Percentiles rank a stretch among this genome's conserved stretches.
Conservation (phyloP, 1,140 invertebrate genomes). For the Leptinotarsa defecta region DNA sequence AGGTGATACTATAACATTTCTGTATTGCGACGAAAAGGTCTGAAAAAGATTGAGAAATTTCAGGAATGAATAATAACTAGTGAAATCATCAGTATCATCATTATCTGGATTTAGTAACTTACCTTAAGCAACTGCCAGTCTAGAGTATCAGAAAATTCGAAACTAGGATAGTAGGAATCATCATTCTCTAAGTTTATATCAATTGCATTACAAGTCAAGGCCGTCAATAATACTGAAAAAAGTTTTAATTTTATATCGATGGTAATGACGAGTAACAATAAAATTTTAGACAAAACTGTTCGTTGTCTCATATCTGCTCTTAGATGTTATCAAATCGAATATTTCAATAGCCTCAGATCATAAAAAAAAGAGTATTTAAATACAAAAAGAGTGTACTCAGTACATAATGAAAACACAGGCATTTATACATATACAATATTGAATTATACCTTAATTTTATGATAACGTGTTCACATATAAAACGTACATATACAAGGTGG, state of each 20-base stretch:
- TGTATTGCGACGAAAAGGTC: background rate
- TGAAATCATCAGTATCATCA: background rate
- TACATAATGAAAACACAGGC: too few species aligned
- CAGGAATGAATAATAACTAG: background rate
- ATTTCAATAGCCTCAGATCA: too few species aligned
- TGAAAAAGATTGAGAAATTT: background rate
- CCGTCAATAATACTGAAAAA: slow-evolving; percentile 4
- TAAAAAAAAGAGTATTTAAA: too few species aligned
- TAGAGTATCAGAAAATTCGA: slow-evolving; percentile 8
- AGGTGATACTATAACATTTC: slow-evolving; percentile 16
- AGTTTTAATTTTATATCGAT: background rate
- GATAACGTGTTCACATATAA: too few species aligned
- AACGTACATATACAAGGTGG: too few species aligned
- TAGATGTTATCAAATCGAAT: too few species aligned
- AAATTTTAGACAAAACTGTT: too few species aligned
- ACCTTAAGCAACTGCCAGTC: slow-evolving; percentile 15
- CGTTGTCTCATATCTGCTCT: too few species aligned
- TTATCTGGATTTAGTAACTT: background rate
- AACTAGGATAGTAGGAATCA: slow-evolving; percentile 7
- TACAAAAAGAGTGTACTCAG: too few species aligned
- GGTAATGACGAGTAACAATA: too few species aligned
- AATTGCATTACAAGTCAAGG: background rate
- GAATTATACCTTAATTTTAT: too few species aligned
- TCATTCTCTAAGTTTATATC: background rate
- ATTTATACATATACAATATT: too few species aligned